Evolutionary conservation across 2,797 vertebrate species (phyloP), one percentile per base, ranked within the genome.

Genomic region (Hybognathus amarus): DNA sequence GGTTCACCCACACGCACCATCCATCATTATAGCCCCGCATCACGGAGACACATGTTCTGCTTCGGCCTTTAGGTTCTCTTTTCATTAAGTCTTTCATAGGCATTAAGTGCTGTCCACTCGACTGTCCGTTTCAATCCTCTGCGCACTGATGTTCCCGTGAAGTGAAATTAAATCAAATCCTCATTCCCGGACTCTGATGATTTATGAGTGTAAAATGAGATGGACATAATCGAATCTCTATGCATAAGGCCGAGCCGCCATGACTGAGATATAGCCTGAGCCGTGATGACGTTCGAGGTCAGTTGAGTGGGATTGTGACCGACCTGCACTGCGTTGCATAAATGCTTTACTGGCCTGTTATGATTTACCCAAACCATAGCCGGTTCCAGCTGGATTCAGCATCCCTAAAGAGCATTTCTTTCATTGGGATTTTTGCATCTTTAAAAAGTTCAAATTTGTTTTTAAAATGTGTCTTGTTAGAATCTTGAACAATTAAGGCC

Each of bases 1-100:
- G 89, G 13, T 77, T 77, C 77, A 83, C 85, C 89, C 82, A 84
- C 79, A 76, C 87, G 90, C 88, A 89, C 86, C 73, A 92, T 93
- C 83, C 85, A 89, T 92, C 88, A 90, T 87, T 86, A 87, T 89
- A 89, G 78, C 42, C 50, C 73, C 9, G 5, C 47, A 59, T 78
- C 17, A 33, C 7, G 45, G 79, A 80, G 82, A 86, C 63, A 83
- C 67, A 45, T 78, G 78, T 77, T 81, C 78, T 71, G 66, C 73
- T 71, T 45, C 67, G 4, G 79, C 71, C 56, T 71, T 83, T 66
- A 63, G 75, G 52, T 85, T 84, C 69, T 75, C 68, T 82, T 84
- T 84, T 84, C 64, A 84, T 85, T 86, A 86, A 75, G 78, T 82
- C 64, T 84, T 79, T 79, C 79, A 64, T 78, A 80, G 79, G 69